Conservation (phyloP, 2,113 vertebrate genomes). For the Bubo scandiacus region DNA sequence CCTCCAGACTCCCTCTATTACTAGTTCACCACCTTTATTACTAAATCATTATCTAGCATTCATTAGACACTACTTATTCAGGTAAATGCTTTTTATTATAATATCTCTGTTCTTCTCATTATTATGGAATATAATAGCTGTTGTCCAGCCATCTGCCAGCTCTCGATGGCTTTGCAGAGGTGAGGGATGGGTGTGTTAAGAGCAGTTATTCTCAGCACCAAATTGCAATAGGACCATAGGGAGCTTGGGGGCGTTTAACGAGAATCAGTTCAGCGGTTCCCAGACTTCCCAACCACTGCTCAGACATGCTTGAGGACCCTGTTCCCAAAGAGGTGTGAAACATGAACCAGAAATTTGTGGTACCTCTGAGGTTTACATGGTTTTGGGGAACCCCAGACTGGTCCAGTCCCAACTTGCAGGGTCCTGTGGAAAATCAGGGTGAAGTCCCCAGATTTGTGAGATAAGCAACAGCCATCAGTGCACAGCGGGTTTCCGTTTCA, state of each 20-base stretch:
- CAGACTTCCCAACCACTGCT: rapidly evolving
- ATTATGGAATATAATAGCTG: background rate
- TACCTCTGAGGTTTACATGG: background rate
- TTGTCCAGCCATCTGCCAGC: background rate
- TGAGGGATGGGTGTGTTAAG: background rate
- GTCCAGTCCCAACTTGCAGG: background rate
- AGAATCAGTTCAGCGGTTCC: background rate
- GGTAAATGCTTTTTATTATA: background rate
- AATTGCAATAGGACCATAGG: background rate
- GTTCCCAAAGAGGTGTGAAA: background rate
- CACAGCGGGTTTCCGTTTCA: background rate
- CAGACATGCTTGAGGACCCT: rapidly evolving
- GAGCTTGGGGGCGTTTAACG: rapidly evolving
- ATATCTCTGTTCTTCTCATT: background rate
- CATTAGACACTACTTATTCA: background rate
- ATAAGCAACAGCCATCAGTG: background rate
- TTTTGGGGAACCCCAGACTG: background rate
- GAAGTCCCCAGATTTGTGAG: background rate
- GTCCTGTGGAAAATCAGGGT: rapidly evolving
- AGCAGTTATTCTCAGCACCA: background rate
- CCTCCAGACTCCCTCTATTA: background rate
- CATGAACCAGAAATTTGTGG: background rate
- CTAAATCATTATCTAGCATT: background rate
- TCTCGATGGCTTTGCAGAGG: background rate
- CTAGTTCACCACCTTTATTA: background rate